These are phyloP conservation scores for Drosophila sturtevanti DNA, from an alignment of 1,140 invertebrate species.

Conservation along the genomic window DNA sequence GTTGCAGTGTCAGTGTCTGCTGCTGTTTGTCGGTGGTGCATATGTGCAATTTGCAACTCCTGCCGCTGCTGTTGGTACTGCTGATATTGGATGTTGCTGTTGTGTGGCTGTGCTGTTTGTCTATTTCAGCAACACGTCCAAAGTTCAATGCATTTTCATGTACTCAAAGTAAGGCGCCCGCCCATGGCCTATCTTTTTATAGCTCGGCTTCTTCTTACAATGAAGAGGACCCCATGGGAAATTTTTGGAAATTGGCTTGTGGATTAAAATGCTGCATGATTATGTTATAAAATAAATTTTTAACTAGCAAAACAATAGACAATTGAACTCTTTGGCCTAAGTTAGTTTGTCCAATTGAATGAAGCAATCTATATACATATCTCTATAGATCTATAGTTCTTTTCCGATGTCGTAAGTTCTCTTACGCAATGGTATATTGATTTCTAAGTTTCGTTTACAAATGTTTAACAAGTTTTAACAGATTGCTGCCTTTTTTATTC, in stretches of 20 bases:
- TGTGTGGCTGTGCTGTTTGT: slow-evolving; percentile 27
- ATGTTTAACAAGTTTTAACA: no score
- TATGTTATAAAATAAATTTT: not conserved
- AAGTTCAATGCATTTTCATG: slow-evolving; percentile 70
- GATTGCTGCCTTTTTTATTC: no score
- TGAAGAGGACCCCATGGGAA: not conserved
- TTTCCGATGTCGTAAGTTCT: no score
- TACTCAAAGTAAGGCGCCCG: slow-evolving; percentile 33
- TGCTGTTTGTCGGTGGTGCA: slow-evolving; percentile 24
- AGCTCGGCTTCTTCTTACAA: slow-evolving; percentile 41
- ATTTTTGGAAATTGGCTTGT: not conserved
- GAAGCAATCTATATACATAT: no score
- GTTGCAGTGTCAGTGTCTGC: slow-evolving; percentile 31
- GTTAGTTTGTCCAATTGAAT: no score
- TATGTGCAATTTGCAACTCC: slow-evolving; percentile 19
- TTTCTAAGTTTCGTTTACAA: no score
- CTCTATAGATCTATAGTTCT: no score
- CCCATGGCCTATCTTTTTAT: slow-evolving; percentile 66
- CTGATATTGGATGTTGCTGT: not conserved
- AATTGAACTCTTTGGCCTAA: not conserved
- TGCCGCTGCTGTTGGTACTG: slow-evolving; percentile 1
- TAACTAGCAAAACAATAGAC: no score
- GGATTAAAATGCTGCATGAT: not conserved
- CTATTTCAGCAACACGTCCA: slow-evolving; percentile 56
- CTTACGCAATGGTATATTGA: no score